Conservation (phyloP, 2,113 vertebrate species). For the Marmota monax region DNA sequence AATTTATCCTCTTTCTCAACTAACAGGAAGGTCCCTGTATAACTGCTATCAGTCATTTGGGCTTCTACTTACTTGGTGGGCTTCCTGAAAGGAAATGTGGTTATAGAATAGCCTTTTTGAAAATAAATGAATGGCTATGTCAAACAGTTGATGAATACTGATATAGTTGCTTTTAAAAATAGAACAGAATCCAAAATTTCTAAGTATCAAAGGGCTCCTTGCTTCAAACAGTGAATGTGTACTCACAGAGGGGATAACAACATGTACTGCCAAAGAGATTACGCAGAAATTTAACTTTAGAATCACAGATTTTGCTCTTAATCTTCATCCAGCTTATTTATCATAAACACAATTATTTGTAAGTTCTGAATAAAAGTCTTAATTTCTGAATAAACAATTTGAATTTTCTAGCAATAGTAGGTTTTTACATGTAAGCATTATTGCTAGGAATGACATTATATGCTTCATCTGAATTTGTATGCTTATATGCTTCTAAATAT, state of each 20-base stretch:
- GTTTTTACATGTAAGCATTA: background rate
- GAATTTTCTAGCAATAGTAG: background rate
- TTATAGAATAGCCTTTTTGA: slow-evolving; percentile 79
- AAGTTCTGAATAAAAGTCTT: slow-evolving; percentile 43
- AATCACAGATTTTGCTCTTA: slow-evolving; percentile 42
- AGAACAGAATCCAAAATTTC: slow-evolving; percentile 77
- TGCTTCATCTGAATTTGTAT: background rate
- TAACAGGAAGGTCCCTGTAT: slow-evolving; percentile 51
- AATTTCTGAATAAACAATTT: slow-evolving; percentile 30
- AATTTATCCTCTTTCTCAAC: slow-evolving; percentile 59
- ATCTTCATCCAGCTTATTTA: background rate
- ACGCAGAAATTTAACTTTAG: slow-evolving; percentile 57
- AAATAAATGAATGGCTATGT: slow-evolving; percentile 78
- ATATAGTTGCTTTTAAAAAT: slow-evolving; percentile 76
- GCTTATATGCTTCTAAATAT: too few species aligned
- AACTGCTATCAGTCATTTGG: slow-evolving; percentile 62
- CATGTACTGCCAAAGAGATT: slow-evolving; percentile 71
- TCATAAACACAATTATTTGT: slow-evolving; percentile 24
- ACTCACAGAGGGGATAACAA: slow-evolving; percentile 71
- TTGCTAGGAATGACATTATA: background rate
- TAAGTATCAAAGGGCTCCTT: slow-evolving; percentile 76
- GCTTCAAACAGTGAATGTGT: slow-evolving; percentile 72
- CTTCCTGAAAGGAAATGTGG: slow-evolving; percentile 78
- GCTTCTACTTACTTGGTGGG: slow-evolving; percentile 59
- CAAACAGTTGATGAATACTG: slow-evolving; percentile 78